phyloP scores from a whole-genome alignment of 2,113 vertebrate genomes.

The Alouatta palliata region DNA sequence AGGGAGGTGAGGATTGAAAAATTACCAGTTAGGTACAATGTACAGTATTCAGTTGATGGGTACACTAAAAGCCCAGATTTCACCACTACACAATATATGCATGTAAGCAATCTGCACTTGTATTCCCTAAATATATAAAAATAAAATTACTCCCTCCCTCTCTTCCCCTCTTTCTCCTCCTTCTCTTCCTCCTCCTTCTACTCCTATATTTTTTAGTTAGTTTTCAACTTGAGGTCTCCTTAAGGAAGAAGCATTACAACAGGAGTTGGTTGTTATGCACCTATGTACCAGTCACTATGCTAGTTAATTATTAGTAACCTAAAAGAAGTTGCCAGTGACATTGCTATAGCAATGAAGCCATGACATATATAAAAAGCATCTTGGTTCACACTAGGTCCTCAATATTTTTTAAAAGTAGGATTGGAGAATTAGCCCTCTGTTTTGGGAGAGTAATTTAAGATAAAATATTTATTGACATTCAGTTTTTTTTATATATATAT shows the following conservation, averaged over 20 bases:
- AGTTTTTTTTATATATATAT: too few relatives aligned
- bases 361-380: not conserved
- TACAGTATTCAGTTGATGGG: too few relatives aligned
- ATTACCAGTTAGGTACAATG: too few relatives aligned
- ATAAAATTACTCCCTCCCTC: not conserved
- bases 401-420: not conserved
- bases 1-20: too few relatives aligned
- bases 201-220: not conserved
- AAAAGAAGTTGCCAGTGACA: not conserved
- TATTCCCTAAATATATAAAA: too few relatives aligned
- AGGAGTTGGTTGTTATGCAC: not conserved
- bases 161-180: not conserved
- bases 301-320: constrained; percentile 3
- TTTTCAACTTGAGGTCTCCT: not conserved
- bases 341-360: not conserved
- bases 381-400: not conserved
- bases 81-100: too few relatives aligned
- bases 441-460: constrained; percentile 35
- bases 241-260: not conserved
- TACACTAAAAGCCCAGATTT: too few relatives aligned
- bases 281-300: not conserved
- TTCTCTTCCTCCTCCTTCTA: not conserved
- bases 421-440: constrained; percentile 17
- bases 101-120: too few relatives aligned
- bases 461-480: not conserved